phyloP scores from a whole-genome alignment of 2,113 vertebrate genomes.

The Albula goreensis region DNA sequence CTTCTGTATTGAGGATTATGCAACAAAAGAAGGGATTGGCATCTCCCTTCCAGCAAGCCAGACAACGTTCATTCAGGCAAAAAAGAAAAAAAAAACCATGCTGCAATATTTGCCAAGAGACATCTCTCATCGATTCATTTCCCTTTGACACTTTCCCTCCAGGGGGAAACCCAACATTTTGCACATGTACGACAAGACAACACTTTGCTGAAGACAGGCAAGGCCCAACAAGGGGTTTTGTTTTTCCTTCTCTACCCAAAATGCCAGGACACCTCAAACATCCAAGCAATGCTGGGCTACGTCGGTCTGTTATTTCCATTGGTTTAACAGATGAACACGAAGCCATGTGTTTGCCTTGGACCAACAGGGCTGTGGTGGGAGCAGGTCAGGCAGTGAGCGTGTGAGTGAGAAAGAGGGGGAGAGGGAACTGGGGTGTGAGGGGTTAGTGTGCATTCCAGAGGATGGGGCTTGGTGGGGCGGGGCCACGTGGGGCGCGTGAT shows the following conservation, averaged over 20 bases:
- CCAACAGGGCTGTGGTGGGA: conserved; percentile 57
- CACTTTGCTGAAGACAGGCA: not conserved
- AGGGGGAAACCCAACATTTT: not conserved
- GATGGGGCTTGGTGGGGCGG: conserved; percentile 44
- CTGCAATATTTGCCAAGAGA: conserved; percentile 32
- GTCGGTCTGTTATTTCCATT: conserved; percentile 54
- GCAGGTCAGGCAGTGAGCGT: conserved; percentile 49
- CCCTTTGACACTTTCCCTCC: not conserved
- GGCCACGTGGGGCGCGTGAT: conserved; percentile 32
- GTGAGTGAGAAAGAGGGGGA: conserved; percentile 46
- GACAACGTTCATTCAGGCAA: conserved; percentile 41
- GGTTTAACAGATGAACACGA: conserved; percentile 52
- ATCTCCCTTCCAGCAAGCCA: conserved; percentile 45
- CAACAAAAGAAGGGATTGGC: conserved; percentile 41
- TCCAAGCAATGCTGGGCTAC: conserved; percentile 52
- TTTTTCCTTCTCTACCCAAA: conserved; percentile 38
- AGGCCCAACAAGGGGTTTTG: conserved; percentile 33
- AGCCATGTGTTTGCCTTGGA: conserved; percentile 61
- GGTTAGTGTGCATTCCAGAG: conserved; percentile 51
- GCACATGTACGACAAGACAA: not conserved
- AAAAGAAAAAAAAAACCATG: conserved; percentile 21
- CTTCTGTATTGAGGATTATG: conserved; percentile 34
- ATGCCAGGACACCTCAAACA: conserved; percentile 52
- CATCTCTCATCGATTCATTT: not conserved
- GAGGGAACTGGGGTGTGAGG: conserved; percentile 1